Evolutionary conservation across 2,888 invertebrate species (phyloP).

Genomic region (Oxycera nigricornis): DNA sequence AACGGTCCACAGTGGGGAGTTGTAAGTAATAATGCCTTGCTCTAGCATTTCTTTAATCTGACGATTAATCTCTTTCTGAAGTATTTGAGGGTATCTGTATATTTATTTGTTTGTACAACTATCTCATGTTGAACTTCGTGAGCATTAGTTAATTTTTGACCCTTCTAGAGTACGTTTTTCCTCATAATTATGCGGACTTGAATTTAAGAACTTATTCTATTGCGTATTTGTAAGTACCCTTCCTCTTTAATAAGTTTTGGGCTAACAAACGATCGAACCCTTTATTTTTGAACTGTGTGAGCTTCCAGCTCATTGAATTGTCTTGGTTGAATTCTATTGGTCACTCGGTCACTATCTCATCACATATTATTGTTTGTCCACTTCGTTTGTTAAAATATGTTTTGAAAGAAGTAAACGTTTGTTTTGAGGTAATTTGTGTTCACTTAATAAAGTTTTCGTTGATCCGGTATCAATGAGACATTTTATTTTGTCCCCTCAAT

Average conservation of each 20-base stretch:
- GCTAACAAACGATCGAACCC: constrained; percentile 15
- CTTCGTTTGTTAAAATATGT: neutral
- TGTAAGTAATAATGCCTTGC: constrained; percentile 44
- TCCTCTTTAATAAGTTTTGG: constrained; percentile 34
- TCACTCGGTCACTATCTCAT: constrained; percentile 19
- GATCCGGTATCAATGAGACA: constrained; percentile 33
- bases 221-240: neutral
- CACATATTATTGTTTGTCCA: neutral
- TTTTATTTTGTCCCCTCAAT: constrained; percentile 16
- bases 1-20: constrained; percentile 47
- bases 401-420: neutral
- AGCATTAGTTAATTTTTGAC: constrained; percentile 52
- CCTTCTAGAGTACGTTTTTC: constrained; percentile 6
- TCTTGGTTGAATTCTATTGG: constrained; percentile 30
- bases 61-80: constrained; percentile 41
- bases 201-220: constrained; percentile 4
- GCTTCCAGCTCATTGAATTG: constrained; percentile 17
- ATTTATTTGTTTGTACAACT: neutral
- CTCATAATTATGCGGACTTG: neutral
- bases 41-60: constrained; percentile 53
- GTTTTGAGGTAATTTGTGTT: neutral
- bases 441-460: constrained; percentile 3
- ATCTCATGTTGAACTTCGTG: constrained; percentile 44
- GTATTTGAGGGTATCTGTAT: constrained; percentile 45
- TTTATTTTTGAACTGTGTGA: neutral